A percentile compares a stretch with the other conserved stretches of the same genome.
These are phyloP conservation scores for Alfaro cultratus DNA, from an alignment of 2,797 vertebrate species.

Conservation along the genomic window DNA sequence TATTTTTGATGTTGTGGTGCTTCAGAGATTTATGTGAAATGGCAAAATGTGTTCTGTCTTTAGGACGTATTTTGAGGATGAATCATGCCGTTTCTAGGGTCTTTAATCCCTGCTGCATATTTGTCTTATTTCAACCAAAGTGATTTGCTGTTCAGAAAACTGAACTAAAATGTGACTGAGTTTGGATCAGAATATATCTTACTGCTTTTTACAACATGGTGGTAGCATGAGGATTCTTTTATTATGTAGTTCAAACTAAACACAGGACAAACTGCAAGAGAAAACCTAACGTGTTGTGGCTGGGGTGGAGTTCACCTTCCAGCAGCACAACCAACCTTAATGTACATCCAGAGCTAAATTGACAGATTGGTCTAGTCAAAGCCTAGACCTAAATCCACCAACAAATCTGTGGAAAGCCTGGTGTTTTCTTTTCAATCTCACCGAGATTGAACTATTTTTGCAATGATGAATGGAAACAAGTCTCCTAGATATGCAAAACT, in stretches of 20 bases:
- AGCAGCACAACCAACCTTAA: not conserved
- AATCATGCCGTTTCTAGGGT: not conserved
- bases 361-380: not conserved
- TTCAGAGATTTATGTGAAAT: not conserved
- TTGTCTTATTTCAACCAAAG: not conserved
- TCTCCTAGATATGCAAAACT: not conserved
- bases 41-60: not conserved
- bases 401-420: not conserved
- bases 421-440: not conserved
- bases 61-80: too few species aligned
- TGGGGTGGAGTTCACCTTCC: not conserved
- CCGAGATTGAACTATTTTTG: not conserved
- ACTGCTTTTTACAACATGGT: not conserved
- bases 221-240: not conserved
- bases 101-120: not conserved
- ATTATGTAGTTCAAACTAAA: not conserved
- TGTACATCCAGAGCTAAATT: not conserved
- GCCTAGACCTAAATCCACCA: not conserved
- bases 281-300: not conserved
- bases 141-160: not conserved
- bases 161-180: not conserved
- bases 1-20: not conserved
- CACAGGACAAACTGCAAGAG: not conserved
- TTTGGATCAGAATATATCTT: not conserved
- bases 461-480: not conserved